These are phyloP conservation scores for Sebastes schlegelii DNA, from an alignment of 2,113 vertebrate genomes.

Conservation along the genomic window DNA sequence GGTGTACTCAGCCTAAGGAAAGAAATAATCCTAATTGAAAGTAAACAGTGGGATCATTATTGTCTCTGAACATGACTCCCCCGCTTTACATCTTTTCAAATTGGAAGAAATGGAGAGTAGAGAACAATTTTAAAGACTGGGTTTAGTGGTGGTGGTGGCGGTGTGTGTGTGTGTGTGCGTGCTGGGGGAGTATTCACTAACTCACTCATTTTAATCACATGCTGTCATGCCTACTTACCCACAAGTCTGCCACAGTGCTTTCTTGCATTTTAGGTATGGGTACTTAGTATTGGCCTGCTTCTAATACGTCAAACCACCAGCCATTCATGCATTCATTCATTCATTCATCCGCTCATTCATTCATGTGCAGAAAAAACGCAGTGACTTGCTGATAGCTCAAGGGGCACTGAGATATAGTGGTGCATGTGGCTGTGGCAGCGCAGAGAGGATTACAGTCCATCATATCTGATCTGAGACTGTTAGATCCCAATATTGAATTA, in stretches of 20 bases:
- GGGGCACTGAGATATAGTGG: slow-evolving; percentile 64
- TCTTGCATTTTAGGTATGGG: slow-evolving; percentile 16
- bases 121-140: slow-evolving; percentile 44
- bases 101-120: slow-evolving; percentile 49
- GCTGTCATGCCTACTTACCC: slow-evolving; percentile 63
- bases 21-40: slow-evolving; percentile 68
- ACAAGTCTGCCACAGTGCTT: slow-evolving; percentile 38
- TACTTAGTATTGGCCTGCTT: slow-evolving; percentile 23
- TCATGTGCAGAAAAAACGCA: slow-evolving; percentile 20
- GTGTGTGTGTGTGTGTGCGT: neutral
- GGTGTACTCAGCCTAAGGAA: slow-evolving; percentile 59
- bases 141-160: slow-evolving; percentile 25
- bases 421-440: slow-evolving; percentile 64
- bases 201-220: slow-evolving; percentile 67
- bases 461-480: slow-evolving; percentile 81
- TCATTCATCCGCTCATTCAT: slow-evolving; percentile 33
- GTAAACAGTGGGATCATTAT: slow-evolving; percentile 65
- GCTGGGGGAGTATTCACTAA: slow-evolving; percentile 43
- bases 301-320: slow-evolving; percentile 32
- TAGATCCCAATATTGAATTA: slow-evolving; percentile 81
- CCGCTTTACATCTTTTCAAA: slow-evolving; percentile 50
- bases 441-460: slow-evolving; percentile 81
- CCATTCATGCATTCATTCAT: slow-evolving; percentile 17
- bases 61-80: slow-evolving; percentile 44
- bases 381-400: slow-evolving; percentile 47